Conservation (phyloP, 2,113 vertebrate species). For the Pollachius pollachius region DNA sequence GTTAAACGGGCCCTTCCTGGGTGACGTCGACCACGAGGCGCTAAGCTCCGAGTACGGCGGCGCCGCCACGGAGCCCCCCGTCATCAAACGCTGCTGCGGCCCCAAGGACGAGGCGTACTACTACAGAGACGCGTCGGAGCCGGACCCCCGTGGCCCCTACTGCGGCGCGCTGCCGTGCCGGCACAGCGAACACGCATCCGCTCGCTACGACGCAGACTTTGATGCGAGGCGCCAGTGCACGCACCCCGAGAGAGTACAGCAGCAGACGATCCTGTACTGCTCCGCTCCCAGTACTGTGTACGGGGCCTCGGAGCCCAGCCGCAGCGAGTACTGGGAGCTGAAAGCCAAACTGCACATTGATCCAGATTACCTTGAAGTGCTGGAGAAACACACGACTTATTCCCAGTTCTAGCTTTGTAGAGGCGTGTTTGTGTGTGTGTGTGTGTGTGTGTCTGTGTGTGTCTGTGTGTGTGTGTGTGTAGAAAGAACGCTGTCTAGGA, state of each 20-base stretch:
- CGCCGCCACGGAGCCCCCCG: conserved; percentile 84
- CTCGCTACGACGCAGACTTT: conserved; percentile 86
- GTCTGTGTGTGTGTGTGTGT: too few species aligned
- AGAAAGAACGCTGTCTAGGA: too few species aligned
- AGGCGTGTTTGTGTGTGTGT: too few species aligned
- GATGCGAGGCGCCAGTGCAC: conserved; percentile 85
- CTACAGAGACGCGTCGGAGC: conserved; percentile 86
- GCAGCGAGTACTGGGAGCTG: conserved; percentile 95
- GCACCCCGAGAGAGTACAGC: conserved; percentile 87
- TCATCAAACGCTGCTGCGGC: conserved; percentile 79
- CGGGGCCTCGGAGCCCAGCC: conserved; percentile 83
- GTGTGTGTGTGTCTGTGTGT: too few species aligned
- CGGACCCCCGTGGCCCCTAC: conserved; percentile 81
- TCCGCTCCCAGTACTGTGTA: conserved; percentile 88
- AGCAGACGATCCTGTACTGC: conserved; percentile 90
- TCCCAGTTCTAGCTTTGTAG: conserved; percentile 83
- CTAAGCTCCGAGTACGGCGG: conserved; percentile 89
- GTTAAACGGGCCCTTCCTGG: conserved; percentile 84
- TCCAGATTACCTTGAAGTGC: conserved; percentile 98
- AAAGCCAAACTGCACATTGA: conserved; percentile 98
- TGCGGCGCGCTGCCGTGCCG: conserved; percentile 87
- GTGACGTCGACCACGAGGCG: conserved; percentile 80
- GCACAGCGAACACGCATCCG: conserved; percentile 78
- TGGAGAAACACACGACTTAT: conserved; percentile 97
- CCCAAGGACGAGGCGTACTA: conserved; percentile 84